A percentile compares a stretch with the other conserved stretches of the same genome.
Conservation (phyloP, 2,797 vertebrate genomes). For the Tokudaia tokunoshimensis region DNA sequence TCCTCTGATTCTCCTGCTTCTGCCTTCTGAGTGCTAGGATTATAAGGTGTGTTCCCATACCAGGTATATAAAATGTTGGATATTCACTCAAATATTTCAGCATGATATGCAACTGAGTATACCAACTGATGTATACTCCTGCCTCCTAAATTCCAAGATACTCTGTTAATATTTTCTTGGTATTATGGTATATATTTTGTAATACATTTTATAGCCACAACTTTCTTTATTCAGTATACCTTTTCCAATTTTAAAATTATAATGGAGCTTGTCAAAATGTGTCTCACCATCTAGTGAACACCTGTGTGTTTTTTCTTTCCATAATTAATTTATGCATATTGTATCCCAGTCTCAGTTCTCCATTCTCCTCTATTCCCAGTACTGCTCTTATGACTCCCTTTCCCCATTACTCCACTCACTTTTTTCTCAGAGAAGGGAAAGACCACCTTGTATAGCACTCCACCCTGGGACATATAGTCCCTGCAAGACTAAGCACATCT, state of each 20-base stretch:
- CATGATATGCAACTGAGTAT: neutral
- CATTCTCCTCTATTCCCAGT: neutral
- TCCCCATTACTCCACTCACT: neutral
- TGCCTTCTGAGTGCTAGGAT: neutral
- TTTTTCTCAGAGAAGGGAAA: neutral
- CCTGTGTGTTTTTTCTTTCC: neutral
- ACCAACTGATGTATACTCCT: neutral
- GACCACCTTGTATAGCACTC: neutral
- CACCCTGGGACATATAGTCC: neutral
- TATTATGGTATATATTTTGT: neutral
- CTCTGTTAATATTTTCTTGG: neutral
- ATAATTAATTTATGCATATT: neutral
- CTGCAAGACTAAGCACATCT: neutral
- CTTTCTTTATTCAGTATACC: neutral
- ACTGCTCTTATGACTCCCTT: neutral
- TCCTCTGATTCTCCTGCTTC: neutral
- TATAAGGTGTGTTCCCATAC: neutral
- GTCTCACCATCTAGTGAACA: neutral
- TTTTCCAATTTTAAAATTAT: conserved; percentile 21
- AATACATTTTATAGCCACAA: neutral
- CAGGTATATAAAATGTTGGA: neutral
- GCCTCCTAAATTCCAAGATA: neutral
- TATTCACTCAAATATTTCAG: neutral
- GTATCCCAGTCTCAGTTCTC: neutral
- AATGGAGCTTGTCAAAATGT: conserved; percentile 14